Evolutionary conservation across 2,113 vertebrate genomes (phyloP).

Genomic region (Sapayoa aenigma): DNA sequence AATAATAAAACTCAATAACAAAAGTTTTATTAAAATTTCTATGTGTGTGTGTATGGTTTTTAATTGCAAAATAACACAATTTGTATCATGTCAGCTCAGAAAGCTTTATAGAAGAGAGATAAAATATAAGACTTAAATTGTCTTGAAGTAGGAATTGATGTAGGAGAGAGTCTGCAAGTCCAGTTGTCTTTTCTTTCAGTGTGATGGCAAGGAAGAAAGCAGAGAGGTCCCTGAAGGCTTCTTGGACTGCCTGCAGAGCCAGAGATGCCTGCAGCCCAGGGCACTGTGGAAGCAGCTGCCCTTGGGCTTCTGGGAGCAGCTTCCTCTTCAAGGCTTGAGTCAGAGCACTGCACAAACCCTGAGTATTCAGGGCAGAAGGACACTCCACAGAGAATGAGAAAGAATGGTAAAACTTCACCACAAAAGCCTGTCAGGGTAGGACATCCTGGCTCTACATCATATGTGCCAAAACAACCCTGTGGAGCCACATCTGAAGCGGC

Average conservation of each 20-base stretch:
- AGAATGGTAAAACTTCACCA: background rate
- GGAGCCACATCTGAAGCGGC: background rate
- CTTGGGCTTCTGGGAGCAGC: background rate
- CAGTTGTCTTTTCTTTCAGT: background rate
- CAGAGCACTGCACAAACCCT: background rate
- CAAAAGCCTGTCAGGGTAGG: background rate
- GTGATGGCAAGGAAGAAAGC: background rate
- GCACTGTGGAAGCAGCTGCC: background rate
- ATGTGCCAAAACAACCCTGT: background rate
- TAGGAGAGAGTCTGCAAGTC: background rate
- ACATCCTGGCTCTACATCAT: background rate
- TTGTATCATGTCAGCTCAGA: background rate
- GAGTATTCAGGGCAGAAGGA: background rate
- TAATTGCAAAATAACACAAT: background rate
- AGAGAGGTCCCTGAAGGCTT: background rate
- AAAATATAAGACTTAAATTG: background rate
- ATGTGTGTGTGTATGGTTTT: background rate
- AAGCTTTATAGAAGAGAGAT: background rate
- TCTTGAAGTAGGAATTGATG: background rate
- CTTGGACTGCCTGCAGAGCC: background rate
- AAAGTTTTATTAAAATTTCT: slow-evolving; percentile 53
- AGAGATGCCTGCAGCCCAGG: background rate
- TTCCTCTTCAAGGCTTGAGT: background rate
- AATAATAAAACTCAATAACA: slow-evolving; percentile 61
- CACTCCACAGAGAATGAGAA: background rate